Conservation (phyloP, 2,888 invertebrate species). For the Cryptus viduatorius region DNA sequence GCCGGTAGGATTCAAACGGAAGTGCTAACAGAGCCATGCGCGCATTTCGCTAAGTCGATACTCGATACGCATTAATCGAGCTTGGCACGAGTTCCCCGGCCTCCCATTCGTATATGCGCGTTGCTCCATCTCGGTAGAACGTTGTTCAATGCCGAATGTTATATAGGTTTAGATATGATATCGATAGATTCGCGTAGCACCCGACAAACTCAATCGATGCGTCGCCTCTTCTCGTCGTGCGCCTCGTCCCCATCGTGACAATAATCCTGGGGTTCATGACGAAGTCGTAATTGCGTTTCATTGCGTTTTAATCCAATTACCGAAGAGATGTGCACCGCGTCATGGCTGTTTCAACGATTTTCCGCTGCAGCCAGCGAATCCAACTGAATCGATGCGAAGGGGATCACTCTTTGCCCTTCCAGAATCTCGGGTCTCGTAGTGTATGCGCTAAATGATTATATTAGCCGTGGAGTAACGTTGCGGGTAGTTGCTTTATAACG, state of each 20-base stretch:
- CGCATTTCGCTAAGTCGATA: constrained; percentile 33
- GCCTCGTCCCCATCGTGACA: background rate
- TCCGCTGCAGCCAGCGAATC: background rate
- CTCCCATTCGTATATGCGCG: background rate
- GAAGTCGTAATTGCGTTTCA: constrained; percentile 80
- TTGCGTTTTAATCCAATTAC: constrained; percentile 79
- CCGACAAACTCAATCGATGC: constrained; percentile 1
- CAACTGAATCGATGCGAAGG: constrained; percentile 23
- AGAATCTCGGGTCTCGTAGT: background rate
- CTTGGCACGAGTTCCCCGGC: constrained; percentile 2
- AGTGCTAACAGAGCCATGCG: background rate
- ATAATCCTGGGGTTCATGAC: constrained; percentile 69
- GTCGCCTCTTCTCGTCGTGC: background rate
- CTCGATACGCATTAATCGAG: constrained; percentile 40
- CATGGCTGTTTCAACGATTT: background rate
- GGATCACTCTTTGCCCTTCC: constrained; percentile 23
- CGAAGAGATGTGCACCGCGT: constrained; percentile 33
- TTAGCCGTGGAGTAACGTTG: background rate
- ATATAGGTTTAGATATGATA: constrained; percentile 7
- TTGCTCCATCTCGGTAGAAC: constrained; percentile 9
- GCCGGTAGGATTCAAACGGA: background rate
- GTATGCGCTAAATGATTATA: background rate
- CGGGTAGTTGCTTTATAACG: background rate
- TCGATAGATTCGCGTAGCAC: background rate
- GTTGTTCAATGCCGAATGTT: background rate